Percentiles rank a stretch among this genome's conserved stretches.
Evolutionary conservation across 2,113 vertebrate species (phyloP).

Genomic region (Equus przewalskii): DNA sequence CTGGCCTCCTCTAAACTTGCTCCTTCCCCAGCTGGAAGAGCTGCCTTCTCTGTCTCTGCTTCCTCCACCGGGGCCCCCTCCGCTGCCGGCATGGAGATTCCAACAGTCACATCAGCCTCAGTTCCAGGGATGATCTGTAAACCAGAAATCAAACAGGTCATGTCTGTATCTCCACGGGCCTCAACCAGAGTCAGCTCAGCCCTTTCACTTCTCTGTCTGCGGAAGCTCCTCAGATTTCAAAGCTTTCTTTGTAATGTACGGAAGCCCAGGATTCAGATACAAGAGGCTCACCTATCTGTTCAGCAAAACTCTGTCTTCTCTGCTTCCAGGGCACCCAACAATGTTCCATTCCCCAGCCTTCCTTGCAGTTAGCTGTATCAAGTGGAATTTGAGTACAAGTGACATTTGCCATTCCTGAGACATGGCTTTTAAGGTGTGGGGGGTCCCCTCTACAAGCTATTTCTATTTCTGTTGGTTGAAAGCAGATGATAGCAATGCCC

Average conservation of each 20-base stretch:
- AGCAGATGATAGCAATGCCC: background rate
- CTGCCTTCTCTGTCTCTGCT: constrained; percentile 42
- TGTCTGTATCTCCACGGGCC: background rate
- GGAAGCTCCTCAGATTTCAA: background rate
- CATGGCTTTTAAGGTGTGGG: background rate
- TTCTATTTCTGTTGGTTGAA: background rate
- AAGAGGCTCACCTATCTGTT: background rate
- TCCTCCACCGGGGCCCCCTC: background rate
- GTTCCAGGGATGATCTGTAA: constrained; percentile 77
- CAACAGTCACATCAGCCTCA: constrained; percentile 56
- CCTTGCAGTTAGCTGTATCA: background rate
- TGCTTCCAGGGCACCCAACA: background rate
- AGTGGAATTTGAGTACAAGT: background rate
- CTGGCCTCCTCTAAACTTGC: constrained; percentile 51
- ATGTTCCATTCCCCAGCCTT: background rate
- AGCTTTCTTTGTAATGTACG: background rate
- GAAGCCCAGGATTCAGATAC: background rate
- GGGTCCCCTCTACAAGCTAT: background rate
- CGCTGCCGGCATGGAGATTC: constrained; percentile 40
- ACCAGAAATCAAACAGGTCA: background rate
- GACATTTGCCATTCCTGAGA: background rate
- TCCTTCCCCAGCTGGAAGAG: background rate
- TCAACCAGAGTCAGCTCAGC: rapidly evolving
- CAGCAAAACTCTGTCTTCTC: background rate
- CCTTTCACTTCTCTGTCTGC: background rate